Evolutionary conservation across 1,140 invertebrate genomes (phyloP), one percentile per base, ranked within the genome.

Genomic region (Lepidurus arcticus): DNA sequence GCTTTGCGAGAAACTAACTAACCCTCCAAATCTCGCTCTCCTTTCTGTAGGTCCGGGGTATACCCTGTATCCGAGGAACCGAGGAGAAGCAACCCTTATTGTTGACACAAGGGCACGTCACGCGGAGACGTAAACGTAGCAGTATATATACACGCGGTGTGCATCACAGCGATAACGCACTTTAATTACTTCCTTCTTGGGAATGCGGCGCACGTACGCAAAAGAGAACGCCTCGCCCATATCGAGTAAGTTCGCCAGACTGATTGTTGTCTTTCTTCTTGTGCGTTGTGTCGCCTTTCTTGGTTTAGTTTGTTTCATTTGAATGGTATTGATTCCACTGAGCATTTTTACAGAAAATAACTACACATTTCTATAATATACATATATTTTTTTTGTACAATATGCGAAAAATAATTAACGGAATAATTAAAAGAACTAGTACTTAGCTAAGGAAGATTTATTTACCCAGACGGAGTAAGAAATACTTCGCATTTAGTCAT

Each of bases 161-260:
- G 53, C 53, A 65, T 65, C 53, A 65, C 53, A 65, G 53, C 53
- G 53, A 65, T 65, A 65, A 65, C 53, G 53, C 53, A 65, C 53
- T 65, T 65, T 65, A 65, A 65, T 65, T 65, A 65, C 53, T 13
- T 21, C 13, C 53, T 65, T 21, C 53, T 65, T 65, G 53, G 53
- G 53, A 65, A 65, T 65, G 16, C 53, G 7, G 53, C 9, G n/a
- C 53, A 65, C 53, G 53, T 65, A 65, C 13, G 53, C 53, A 13
- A 65, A 13, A 65, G 53, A 65, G 21, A 21, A 65, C 53, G 13
- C 53, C 53, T n/a, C 53, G 53, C 53, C 16, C 53, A 65, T 65
- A 65, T 65, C 53, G 21, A 65, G 53, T 65, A 65, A 65, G 53
- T 65, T 11, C 53, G 16, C 21, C 53, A 65, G 9, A 65, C 53